Conservation (phyloP, 2,113 vertebrate genomes). For the Oceanodroma tethys region DNA sequence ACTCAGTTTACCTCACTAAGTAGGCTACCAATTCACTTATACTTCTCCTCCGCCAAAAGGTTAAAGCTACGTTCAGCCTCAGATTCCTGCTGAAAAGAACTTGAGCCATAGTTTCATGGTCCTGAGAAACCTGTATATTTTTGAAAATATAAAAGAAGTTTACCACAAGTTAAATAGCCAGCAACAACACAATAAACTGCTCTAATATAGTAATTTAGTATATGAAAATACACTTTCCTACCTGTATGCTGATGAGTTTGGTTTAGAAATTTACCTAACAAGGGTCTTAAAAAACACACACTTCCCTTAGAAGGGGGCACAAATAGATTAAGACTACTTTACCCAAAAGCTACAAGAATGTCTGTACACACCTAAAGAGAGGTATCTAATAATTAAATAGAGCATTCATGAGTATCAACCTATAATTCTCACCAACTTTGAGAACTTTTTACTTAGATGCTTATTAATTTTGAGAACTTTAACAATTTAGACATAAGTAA, state of each 20-base stretch:
- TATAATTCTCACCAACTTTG: neutral
- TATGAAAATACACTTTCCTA: neutral
- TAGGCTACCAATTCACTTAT: conserved; percentile 89
- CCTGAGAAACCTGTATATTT: conserved; percentile 80
- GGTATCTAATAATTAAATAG: neutral
- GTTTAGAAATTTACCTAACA: neutral
- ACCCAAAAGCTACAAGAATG: neutral
- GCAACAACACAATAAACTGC: neutral
- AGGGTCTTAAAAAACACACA: neutral
- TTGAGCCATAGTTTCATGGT: conserved; percentile 86
- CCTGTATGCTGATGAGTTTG: neutral
- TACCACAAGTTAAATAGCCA: neutral
- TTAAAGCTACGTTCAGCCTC: conserved; percentile 88
- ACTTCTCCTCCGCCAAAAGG: conserved; percentile 88
- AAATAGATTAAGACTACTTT: neutral
- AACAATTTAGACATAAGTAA: neutral
- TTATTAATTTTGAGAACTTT: neutral
- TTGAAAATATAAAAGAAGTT: neutral
- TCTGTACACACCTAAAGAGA: neutral
- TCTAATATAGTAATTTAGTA: neutral
- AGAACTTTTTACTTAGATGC: neutral
- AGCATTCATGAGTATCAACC: neutral
- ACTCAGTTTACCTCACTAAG: conserved; percentile 84
- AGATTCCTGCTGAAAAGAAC: conserved; percentile 91
- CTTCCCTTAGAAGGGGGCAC: neutral